A percentile compares a stretch with the other conserved stretches of the same genome.
phyloP scores from a whole-genome alignment of 2,113 vertebrate genomes.

The Laticauda colubrina region DNA sequence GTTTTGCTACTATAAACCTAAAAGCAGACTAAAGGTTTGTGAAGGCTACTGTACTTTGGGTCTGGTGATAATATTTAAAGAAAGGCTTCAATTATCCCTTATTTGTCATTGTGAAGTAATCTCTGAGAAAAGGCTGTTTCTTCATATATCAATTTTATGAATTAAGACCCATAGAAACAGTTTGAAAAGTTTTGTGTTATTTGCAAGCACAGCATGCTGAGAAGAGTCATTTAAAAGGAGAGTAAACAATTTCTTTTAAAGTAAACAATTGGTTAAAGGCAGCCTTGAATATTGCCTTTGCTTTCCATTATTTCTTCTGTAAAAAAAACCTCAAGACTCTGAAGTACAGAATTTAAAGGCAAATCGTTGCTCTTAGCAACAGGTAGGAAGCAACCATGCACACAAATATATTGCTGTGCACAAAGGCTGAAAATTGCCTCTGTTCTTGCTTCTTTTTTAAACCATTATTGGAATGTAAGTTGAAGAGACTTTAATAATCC shows the following conservation, averaged over 20 bases:
- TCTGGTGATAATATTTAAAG: conserved; percentile 37
- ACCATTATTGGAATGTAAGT: conserved; percentile 23
- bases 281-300: conserved; percentile 26
- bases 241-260: conserved; percentile 37
- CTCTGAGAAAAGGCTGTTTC: not conserved
- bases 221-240: conserved; percentile 36
- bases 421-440: conserved; percentile 31
- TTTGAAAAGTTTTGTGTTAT: conserved; percentile 5
- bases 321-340: conserved; percentile 41
- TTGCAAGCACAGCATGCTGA: conserved; percentile 24
- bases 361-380: conserved; percentile 69
- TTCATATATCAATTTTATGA: not conserved
- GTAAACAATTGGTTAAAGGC: conserved; percentile 39
- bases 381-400: conserved; percentile 34
- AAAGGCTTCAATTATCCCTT: not conserved
- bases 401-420: conserved; percentile 49
- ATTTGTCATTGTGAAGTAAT: not conserved
- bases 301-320: conserved; percentile 41
- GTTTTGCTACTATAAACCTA: not conserved
- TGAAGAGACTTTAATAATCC: conserved; percentile 31
- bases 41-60: not conserved
- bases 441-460: conserved; percentile 4
- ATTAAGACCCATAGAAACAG: not conserved
- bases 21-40: not conserved
- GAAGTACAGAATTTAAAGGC: conserved; percentile 44